These are phyloP conservation scores for Manis pentadactyla DNA, from an alignment of 2,797 vertebrate species.

Conservation along the genomic window DNA sequence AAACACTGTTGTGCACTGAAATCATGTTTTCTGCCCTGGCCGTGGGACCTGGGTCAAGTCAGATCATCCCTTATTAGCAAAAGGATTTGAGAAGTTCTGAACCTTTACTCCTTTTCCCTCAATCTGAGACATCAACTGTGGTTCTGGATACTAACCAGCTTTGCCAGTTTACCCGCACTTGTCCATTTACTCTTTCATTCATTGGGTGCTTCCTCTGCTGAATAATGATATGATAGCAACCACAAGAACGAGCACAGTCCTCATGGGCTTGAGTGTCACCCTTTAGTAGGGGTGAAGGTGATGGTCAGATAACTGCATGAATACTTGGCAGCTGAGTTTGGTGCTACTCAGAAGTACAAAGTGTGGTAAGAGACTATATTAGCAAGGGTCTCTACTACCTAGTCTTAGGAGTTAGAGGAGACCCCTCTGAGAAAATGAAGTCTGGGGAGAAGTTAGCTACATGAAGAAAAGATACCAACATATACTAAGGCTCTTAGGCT, in stretches of 20 bases:
- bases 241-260: background rate
- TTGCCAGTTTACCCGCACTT: background rate
- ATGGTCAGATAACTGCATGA: background rate
- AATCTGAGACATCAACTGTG: too few species aligned
- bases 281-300: rapidly evolving
- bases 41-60: background rate
- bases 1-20: background rate
- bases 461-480: too few species aligned
- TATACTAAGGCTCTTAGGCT: background rate
- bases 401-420: background rate
- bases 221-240: too few species aligned
- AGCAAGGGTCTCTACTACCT: background rate
- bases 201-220: too few species aligned
- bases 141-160: background rate
- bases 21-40: background rate
- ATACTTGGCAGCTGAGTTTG: rapidly evolving
- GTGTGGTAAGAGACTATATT: background rate
- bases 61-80: background rate
- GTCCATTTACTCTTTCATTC: background rate
- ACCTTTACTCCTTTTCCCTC: background rate
- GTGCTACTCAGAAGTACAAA: background rate
- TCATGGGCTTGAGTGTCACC: background rate
- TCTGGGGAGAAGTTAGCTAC: background rate
- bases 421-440: background rate
- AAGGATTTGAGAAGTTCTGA: background rate